Base-by-base conservation (phyloP, 2,797 vertebrate species). In the Sebastes paucispinis region DNA sequence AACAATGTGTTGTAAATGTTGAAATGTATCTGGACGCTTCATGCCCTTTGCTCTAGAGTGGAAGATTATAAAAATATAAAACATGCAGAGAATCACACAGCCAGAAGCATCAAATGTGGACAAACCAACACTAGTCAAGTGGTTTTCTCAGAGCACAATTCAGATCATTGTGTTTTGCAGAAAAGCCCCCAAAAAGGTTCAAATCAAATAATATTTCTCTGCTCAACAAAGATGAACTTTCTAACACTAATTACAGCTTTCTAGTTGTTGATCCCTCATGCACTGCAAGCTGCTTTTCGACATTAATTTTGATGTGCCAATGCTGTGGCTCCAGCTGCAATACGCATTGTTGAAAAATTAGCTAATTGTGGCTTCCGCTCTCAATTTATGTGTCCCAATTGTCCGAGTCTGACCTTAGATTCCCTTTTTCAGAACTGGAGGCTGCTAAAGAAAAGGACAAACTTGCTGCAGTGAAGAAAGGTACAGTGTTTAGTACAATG, bases 401-500 rank as follows among this genome's bases (percentile, higher is more conserved):
- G 18, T 8, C 16, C 3, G 18, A 11, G 1, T 59, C 8, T 84
- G 68, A 86, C 25, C 8, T 24, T 1, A 60, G 4, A 71, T 75
- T 69, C 75, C 32, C 1, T 74, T 62, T 80, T 75, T 8, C 81
- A 92, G 91, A 91, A 67, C 36, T 75, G 29, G 84, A 88, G 47
- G 16, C 62, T 72, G 62, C 47, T 24, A 86, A 82, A 83, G 85
- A 82, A 77, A 89, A 87, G 60, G 73, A 81, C n/a, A 92, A 79
- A 77, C 64, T 62, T 25, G 43, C 81, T 50, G 63, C 84, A 69
- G 74, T 39, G 52, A 89, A 85, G 80, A 91, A 87, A 89, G 93
- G 93, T 93, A 82, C 7, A 22, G 27, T 62, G 4, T 24, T 55
- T 22, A 3, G 2, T 13, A 6, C 9, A 12, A 5, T 27, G 8